phyloP scores from a whole-genome alignment of 2,888 invertebrate species.

The Leptopterna dolabrata region DNA sequence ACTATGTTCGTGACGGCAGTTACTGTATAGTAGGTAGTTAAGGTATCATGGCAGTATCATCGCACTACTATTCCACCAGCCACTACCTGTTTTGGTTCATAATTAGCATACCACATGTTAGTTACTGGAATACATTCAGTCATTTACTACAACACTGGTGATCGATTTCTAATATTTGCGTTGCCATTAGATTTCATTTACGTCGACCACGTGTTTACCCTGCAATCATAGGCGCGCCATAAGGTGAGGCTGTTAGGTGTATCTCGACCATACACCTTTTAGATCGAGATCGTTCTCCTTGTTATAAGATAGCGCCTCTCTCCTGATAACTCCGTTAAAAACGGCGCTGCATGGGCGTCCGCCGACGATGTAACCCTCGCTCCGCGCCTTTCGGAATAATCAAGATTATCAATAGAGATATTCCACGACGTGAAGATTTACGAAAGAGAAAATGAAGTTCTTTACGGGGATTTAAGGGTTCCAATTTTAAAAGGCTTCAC shows the following conservation, averaged over 20 bases:
- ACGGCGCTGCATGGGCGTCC: not conserved
- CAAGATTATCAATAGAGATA: constrained; percentile 7
- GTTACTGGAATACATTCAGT: not conserved
- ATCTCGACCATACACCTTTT: not conserved
- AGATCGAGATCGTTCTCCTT: not conserved
- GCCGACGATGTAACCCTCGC: not conserved
- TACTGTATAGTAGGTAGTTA: too few relatives aligned
- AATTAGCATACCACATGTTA: too few relatives aligned
- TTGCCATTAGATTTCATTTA: not conserved
- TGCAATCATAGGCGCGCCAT: not conserved
- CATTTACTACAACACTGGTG: not conserved
- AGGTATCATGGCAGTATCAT: too few relatives aligned
- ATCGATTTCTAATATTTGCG: not conserved
- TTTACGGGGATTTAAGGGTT: not conserved
- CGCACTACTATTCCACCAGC: too few relatives aligned
- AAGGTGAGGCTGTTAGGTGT: not conserved
- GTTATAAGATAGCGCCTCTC: not conserved
- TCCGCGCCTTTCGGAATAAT: not conserved
- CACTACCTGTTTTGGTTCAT: too few relatives aligned
- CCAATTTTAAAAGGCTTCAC: constrained; percentile 7
- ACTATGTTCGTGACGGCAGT: too few relatives aligned
- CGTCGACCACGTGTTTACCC: not conserved
- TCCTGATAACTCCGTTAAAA: not conserved
- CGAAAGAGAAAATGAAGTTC: constrained; percentile 11
- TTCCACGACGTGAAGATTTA: not conserved